These are phyloP conservation scores for Notodonta ziczac DNA, from an alignment of 2,888 invertebrate genomes.

Conservation along the genomic window DNA sequence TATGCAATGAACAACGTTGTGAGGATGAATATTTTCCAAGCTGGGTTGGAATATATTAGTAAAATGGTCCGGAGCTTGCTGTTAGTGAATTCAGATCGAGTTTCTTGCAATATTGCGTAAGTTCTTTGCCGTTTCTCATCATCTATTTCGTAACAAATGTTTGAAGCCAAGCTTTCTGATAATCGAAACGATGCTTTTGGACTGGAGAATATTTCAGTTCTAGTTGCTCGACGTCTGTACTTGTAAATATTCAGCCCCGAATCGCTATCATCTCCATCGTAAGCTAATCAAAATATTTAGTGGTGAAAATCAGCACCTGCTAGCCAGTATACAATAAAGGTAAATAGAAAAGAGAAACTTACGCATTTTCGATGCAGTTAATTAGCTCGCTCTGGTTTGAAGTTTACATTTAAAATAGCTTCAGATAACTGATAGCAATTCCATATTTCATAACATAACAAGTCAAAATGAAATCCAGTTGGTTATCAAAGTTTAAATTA, in stretches of 20 bases:
- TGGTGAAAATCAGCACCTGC: not conserved
- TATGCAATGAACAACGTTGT: conserved; percentile 64
- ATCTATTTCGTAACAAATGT: conserved; percentile 49
- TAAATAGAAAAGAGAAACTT: conserved; percentile 12
- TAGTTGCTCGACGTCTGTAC: conserved; percentile 54
- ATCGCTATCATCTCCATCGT: conserved; percentile 32
- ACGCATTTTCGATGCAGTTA: conserved; percentile 25
- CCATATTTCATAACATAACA: conserved; percentile 22
- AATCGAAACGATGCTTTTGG: conserved; percentile 21
- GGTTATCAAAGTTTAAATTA: conserved; percentile 30
- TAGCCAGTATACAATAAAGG: not conserved
- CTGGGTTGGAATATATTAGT: conserved; percentile 66
- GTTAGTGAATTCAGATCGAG: conserved; percentile 63
- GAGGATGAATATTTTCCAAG: conserved; percentile 70
- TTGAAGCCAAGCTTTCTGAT: conserved; percentile 32
- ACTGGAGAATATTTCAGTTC: conserved; percentile 45
- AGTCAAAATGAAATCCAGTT: conserved; percentile 39
- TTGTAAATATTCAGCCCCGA: conserved; percentile 61
- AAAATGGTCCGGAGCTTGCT: conserved; percentile 65
- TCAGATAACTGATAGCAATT: conserved; percentile 16
- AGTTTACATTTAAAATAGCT: conserved; percentile 12
- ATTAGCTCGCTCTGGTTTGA: conserved; percentile 5
- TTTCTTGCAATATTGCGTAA: conserved; percentile 74
- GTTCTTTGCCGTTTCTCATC: conserved; percentile 58
- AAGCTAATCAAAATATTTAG: conserved; percentile 22